Conservation (phyloP, 2,888 invertebrate species). For the Philereme transversata region DNA sequence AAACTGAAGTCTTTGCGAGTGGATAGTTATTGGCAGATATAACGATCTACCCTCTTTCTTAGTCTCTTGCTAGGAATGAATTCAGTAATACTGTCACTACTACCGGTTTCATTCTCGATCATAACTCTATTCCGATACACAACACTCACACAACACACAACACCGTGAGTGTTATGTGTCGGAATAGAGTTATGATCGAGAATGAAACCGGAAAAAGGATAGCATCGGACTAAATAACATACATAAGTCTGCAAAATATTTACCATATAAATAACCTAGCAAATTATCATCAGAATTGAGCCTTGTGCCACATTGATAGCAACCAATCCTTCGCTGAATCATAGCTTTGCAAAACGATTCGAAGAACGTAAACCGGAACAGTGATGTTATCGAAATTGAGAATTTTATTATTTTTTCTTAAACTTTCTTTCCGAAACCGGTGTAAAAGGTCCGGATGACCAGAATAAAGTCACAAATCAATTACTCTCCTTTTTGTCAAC, state of each 20-base stretch:
- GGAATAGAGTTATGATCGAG: no score
- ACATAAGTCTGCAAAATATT: conserved; percentile 5
- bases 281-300: conserved; percentile 1
- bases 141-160: no score
- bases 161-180: no score
- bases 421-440: conserved; percentile 35
- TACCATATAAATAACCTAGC: conserved; percentile 9
- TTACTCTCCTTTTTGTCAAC: neutral
- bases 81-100: no score
- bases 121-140: no score
- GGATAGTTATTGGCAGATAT: no score
- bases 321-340: conserved; percentile 27
- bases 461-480: neutral
- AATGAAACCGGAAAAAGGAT: no score
- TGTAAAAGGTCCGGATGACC: conserved; percentile 3
- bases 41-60: no score
- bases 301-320: conserved; percentile 31
- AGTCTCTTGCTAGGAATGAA: no score
- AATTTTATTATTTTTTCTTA: conserved; percentile 29
- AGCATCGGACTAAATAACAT: conserved; percentile 14
- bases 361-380: conserved; percentile 26
- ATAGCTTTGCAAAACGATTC: conserved; percentile 18
- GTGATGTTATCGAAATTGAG: conserved; percentile 12
- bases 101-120: no score
- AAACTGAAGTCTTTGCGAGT: no score